Evolutionary conservation across 1,140 invertebrate genomes (phyloP).

Genomic region (Lethrus apterus): DNA sequence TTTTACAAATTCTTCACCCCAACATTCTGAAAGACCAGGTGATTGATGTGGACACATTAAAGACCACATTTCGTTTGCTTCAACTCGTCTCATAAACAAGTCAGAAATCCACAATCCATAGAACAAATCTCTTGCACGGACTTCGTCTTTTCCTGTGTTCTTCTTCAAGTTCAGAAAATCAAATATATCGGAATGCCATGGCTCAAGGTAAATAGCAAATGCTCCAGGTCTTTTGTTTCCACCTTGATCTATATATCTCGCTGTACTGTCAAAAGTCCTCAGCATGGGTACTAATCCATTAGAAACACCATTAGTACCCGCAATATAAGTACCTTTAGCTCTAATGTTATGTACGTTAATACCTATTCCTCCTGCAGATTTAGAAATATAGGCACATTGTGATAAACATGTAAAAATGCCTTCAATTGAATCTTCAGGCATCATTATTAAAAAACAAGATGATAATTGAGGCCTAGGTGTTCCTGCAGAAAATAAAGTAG

Average conservation of each 20-base stretch:
- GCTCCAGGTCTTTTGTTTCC: slow-evolving; percentile 98
- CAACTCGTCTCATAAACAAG: slow-evolving; percentile 96
- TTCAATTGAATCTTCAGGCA: slow-evolving; percentile 95
- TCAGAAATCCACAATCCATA: slow-evolving; percentile 98
- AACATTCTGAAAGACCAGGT: slow-evolving; percentile 84
- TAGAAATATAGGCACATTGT: slow-evolving; percentile 93
- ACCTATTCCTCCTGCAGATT: slow-evolving; percentile 96
- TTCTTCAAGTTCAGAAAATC: slow-evolving; percentile 92
- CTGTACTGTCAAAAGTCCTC: slow-evolving; percentile 92
- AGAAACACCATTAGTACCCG: slow-evolving; percentile 90
- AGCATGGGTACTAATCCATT: slow-evolving; percentile 98
- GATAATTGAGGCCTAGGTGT: slow-evolving; percentile 89
- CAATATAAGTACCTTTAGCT: slow-evolving; percentile 84
- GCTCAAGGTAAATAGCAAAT: slow-evolving; percentile 98
- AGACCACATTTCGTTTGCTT: slow-evolving; percentile 81
- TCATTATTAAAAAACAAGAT: slow-evolving; percentile 92
- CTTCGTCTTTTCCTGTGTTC: slow-evolving; percentile 92
- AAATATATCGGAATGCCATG: slow-evolving; percentile 98
- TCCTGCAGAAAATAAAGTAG: slow-evolving; percentile 93
- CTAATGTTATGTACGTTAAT: slow-evolving; percentile 95
- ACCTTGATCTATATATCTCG: slow-evolving; percentile 96
- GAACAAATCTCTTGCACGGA: slow-evolving; percentile 91
- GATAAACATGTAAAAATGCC: slow-evolving; percentile 96
- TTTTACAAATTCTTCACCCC: slow-evolving; percentile 91
- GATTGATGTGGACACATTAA: slow-evolving; percentile 95